Evolutionary conservation across 2,113 vertebrate species (phyloP), one percentile per base, ranked within the genome.

Genomic region (Marmota flaviventris): DNA sequence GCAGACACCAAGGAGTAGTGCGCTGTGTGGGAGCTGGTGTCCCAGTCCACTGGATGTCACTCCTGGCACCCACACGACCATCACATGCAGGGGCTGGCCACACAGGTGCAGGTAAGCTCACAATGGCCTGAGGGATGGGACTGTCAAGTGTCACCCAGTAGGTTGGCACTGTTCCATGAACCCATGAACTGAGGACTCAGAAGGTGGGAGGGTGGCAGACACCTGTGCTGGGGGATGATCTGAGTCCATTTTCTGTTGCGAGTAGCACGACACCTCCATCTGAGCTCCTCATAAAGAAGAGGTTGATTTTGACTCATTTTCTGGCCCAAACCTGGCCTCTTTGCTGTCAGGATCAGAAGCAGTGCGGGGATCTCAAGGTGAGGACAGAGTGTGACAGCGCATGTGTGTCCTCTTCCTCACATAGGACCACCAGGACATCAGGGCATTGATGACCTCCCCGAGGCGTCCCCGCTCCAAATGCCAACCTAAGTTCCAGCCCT

Each of bases 121-220:
- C 24, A n/a, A 0, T 14, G 51, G 77, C 34, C 6, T 6, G 16
- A n/a, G 45, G 42, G 37, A 61, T 17, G 51, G 73, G n/a, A 42
- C 8, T 7, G 25, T 51, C 11, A 0, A 0, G 0, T 45, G 78
- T 37, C 72, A 61, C 8, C 8, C 61, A 9, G 61, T 27, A 10
- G 9, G 0, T 34, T 18, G 24, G 48, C 32, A 9, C 93, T 51
- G 48, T 34, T 12, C 79, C 53, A 1, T 1, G 63, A 13, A 48
- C 13, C 27, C 53, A 1, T 1, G 63, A 13, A 48, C 13, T 22
- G 37, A 39, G 63, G 72, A 25, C 39, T 45, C 13, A 6, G 65
- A 34, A 16, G 10, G 16, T 27, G 34, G 79, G 65, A 29, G 61
- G 63, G 17, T 25, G 8, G 0, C 1, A 12, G 77, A 13, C 1